A percentile compares a stretch with the other conserved stretches of the same genome.
Evolutionary conservation across 2,113 vertebrate species (phyloP).

Genomic region (Coracopsis vasa): DNA sequence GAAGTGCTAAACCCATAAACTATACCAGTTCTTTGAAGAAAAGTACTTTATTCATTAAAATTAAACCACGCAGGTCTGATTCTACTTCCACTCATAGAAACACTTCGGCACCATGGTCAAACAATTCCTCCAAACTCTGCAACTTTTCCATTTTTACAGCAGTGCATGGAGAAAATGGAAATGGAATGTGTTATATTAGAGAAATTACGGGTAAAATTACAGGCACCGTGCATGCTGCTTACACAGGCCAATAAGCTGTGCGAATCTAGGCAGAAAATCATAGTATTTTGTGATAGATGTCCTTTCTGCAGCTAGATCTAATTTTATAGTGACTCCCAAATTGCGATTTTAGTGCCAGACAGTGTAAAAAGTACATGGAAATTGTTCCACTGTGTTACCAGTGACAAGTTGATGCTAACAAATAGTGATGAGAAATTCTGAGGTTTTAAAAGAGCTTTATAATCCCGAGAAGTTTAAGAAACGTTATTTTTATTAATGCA

Average conservation of each 20-base stretch:
- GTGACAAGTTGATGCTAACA: not conserved
- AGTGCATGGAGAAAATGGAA: not conserved
- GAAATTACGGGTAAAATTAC: not conserved
- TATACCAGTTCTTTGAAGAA: not conserved
- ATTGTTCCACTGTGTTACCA: not conserved
- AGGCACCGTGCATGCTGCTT: rapidly evolving
- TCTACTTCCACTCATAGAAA: not conserved
- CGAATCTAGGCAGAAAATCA: not conserved
- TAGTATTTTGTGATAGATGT: not conserved
- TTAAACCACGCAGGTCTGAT: not conserved
- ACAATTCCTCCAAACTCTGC: rapidly evolving
- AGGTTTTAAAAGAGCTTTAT: not conserved
- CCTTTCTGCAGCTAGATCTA: not conserved
- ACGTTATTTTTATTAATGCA: not conserved
- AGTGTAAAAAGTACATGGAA: not conserved
- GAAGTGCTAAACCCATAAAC: not conserved
- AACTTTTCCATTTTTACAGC: not conserved
- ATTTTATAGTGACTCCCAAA: not conserved
- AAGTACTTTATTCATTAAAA: not conserved
- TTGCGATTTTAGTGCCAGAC: not conserved
- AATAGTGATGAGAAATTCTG: not conserved
- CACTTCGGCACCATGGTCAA: not conserved
- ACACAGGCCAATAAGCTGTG: not conserved
- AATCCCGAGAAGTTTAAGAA: not conserved
- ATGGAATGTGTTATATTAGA: not conserved